Base-by-base conservation (phyloP, 2,888 invertebrate genomes). In the Eudemis profundana region DNA sequence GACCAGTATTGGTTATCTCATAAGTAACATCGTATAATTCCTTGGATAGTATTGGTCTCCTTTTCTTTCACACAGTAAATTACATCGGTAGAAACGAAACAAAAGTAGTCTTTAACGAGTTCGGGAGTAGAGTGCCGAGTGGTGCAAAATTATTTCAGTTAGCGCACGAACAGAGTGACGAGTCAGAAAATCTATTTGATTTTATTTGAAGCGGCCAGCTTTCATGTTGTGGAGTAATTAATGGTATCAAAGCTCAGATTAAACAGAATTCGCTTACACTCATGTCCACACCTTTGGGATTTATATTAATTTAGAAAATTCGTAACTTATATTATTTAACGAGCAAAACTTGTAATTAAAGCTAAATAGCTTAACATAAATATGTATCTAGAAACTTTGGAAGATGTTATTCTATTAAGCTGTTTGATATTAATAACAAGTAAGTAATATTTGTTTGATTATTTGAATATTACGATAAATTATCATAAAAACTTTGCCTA, bases 131-230 rank as follows among this genome's bases (percentile, higher is more conserved):
- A 33, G 10, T 10, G 8, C n/a, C n/a, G n/a, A n/a, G 33, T 27
- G 27, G 7, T 33, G 8, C 33, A 2, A 8, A 33, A 33, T 7
- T 33, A 33, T 33, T 33, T 33, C 33, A 33, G 33, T 33, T 33
- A 33, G 33, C 8, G 8, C n/a, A n/a, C 10, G 8, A 5, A 33
- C 33, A 7, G 8, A 33, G 8, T 33, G 33, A 33, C 33, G 33
- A 33, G 33, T 33, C 33, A 33, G 10, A 33, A 33, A 10, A 8
- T 33, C 71, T 69, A 70, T 73, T 71, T 66, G 59, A 68, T 47
- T 67, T 68, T 36, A 51, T 60, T 61, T 64, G 56, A 42, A 40
- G 57, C 54, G 40, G 54, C 56, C 42, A 33, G 46, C 59, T 59
- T 59, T 59, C 59, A 59, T 59, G 59, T 59, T 59, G 38, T 23